Base-by-base conservation (phyloP, 2,797 vertebrate genomes). In the Babyrousa celebensis region DNA sequence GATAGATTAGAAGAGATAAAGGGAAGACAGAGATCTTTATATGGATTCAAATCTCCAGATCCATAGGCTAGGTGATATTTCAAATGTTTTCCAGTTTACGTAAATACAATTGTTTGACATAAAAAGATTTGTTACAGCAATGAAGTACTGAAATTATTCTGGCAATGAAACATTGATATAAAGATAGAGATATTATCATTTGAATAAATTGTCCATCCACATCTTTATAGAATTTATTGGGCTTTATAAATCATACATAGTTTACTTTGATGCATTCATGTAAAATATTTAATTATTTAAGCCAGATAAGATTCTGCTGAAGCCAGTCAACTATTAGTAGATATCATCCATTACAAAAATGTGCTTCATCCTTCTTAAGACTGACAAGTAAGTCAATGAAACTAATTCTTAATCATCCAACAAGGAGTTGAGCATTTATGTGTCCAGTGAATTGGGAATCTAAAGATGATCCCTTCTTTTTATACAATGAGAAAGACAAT, bases 281-380 rank as follows among this genome's bases (percentile, higher is more conserved):
- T 84, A 60, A 40, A 96, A 94, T 96, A 95, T 93, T 96, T 88
- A 97, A 95, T 96, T 96, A 96, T 93, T 95, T 94, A 97, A 94
- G 62, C 40, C n/a, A 96, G 95, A 91, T 85, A 86, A 95, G 40
- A 79, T 90, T 16, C 40, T 93, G 27, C 60, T 88, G 90, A 95
- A 79, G 58, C 63, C 67, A 87, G 43, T 48, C 77, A 95, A 92
- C 56, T 21, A 70, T 94, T 86, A 95, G 67, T 74, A 95, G 90
- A 79, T 68, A 90, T 71, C 20, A 88, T 80, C 60, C 68, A 88
- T 92, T 95, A 75, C 2, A 83, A 95, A 92, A 80, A 72, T 93
- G 84, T 89, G 36, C 68, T 87, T 95, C 70, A 71, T 93, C 56
- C 40, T 88, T 75, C 67, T 82, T 32, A 96, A 92, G 40, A 88